Percentiles rank a stretch among this genome's conserved stretches.
Conservation (phyloP, 1,140 invertebrate species). For the Drosophila punjabiensis region DNA sequence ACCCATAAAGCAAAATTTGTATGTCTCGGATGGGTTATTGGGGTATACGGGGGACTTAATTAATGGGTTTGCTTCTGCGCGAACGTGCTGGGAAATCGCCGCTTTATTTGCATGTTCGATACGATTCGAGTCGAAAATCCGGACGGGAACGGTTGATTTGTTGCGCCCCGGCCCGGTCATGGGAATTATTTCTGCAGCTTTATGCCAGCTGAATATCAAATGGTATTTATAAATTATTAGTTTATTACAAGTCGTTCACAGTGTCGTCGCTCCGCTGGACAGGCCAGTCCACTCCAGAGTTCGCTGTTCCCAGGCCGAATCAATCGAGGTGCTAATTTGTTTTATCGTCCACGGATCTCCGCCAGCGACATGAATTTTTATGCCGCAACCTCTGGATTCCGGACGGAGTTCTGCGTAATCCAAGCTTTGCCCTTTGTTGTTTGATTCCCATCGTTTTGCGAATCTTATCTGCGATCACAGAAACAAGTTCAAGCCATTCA, state of each 20-base stretch:
- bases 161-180: constrained; percentile 61
- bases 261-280: constrained; percentile 2
- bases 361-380: constrained; percentile 57
- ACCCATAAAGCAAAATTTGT: constrained; percentile 64
- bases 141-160: constrained; percentile 40
- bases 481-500: constrained; percentile 49
- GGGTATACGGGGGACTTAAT: constrained; percentile 52
- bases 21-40: constrained; percentile 16
- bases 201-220: constrained; percentile 75
- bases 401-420: constrained; percentile 29
- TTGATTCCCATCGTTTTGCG: constrained; percentile 27
- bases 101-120: constrained; percentile 65
- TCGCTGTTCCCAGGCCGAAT: constrained; percentile 19
- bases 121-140: constrained; percentile 35
- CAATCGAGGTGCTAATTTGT: constrained; percentile 65
- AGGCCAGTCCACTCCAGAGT: background rate
- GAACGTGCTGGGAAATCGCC: constrained; percentile 77
- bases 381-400: constrained; percentile 14
- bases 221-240: constrained; percentile 74
- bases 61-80: constrained; percentile 65
- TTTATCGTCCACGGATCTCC: constrained; percentile 58
- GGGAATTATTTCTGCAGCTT: constrained; percentile 77
- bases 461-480: constrained; percentile 39
- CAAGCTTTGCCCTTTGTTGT: constrained; percentile 27
- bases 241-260: constrained; percentile 73